phyloP scores from a whole-genome alignment of 2,888 invertebrate genomes.

The Baccha elongata region DNA sequence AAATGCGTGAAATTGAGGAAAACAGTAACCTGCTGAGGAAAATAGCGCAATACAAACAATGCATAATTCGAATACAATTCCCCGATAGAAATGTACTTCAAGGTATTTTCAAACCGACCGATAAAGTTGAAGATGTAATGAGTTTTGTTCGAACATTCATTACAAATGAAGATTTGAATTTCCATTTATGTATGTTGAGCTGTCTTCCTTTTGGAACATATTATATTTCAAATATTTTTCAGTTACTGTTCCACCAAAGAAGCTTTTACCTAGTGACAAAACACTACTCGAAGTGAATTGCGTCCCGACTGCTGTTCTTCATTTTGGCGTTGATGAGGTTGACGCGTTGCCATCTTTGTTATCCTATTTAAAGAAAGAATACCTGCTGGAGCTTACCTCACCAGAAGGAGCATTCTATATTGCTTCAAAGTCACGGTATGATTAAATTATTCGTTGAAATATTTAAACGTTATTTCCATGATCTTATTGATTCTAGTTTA shows the following conservation, averaged over 20 bases:
- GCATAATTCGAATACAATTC: slow-evolving; percentile 93
- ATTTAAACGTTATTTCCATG: background rate
- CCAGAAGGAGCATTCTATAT: slow-evolving; percentile 87
- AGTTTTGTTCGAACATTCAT: slow-evolving; percentile 90
- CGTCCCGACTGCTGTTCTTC: slow-evolving; percentile 90
- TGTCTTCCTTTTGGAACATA: background rate
- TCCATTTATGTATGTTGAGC: slow-evolving; percentile 89
- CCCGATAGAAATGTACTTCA: slow-evolving; percentile 93
- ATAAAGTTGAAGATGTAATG: slow-evolving; percentile 87
- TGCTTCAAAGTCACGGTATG: slow-evolving; percentile 87
- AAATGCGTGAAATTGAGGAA: slow-evolving; percentile 85
- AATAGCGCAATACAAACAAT: slow-evolving; percentile 88
- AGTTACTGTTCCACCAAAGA: slow-evolving; percentile 94
- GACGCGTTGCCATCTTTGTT: slow-evolving; percentile 78
- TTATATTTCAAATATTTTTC: slow-evolving; percentile 45
- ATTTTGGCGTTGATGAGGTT: slow-evolving; percentile 85
- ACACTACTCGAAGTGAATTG: slow-evolving; percentile 89
- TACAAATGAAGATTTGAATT: slow-evolving; percentile 85
- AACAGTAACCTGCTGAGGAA: slow-evolving; percentile 84
- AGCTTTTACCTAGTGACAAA: slow-evolving; percentile 85
- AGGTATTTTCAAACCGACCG: slow-evolving; percentile 90
- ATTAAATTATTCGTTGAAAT: background rate
- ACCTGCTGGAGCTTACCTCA: slow-evolving; percentile 86
- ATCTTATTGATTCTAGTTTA: slow-evolving; percentile 6
- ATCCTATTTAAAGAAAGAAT: slow-evolving; percentile 85